Evolutionary conservation across 2,797 vertebrate species (phyloP).

Genomic region (Loris lydekkerianus): DNA sequence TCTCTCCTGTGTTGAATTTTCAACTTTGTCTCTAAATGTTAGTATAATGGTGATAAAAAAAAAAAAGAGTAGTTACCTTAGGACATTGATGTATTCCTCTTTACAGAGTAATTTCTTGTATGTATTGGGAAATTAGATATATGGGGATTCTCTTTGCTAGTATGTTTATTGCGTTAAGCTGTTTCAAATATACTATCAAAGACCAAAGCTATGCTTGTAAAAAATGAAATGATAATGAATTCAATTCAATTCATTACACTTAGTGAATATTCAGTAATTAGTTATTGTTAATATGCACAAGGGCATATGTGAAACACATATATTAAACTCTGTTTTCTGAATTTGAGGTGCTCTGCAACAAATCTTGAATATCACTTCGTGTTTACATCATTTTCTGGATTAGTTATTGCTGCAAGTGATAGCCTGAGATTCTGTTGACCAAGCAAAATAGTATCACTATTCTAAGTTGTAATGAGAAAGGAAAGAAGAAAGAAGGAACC

Average conservation of each 20-base stretch:
- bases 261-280: not conserved
- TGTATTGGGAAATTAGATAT: not conserved
- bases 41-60: not conserved
- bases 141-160: not conserved
- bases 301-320: not conserved
- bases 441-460: not conserved
- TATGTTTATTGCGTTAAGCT: not conserved
- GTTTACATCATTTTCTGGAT: not conserved
- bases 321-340: not conserved
- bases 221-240: not conserved
- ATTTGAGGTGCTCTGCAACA: not conserved
- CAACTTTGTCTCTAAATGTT: not conserved
- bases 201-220: not conserved
- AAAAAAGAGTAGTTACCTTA: not conserved
- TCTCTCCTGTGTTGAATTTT: not conserved
- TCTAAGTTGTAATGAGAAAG: not conserved
- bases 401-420: not conserved
- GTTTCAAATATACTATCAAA: slow-evolving; percentile 11
- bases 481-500: not conserved
- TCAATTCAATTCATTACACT: not conserved
- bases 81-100: not conserved
- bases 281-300: not conserved
- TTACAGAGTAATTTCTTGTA: not conserved
- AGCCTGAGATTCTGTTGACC: not conserved
- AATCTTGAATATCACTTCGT: not conserved